phyloP scores from a whole-genome alignment of 1,140 invertebrate genomes.

The Scaptomyza montana region DNA sequence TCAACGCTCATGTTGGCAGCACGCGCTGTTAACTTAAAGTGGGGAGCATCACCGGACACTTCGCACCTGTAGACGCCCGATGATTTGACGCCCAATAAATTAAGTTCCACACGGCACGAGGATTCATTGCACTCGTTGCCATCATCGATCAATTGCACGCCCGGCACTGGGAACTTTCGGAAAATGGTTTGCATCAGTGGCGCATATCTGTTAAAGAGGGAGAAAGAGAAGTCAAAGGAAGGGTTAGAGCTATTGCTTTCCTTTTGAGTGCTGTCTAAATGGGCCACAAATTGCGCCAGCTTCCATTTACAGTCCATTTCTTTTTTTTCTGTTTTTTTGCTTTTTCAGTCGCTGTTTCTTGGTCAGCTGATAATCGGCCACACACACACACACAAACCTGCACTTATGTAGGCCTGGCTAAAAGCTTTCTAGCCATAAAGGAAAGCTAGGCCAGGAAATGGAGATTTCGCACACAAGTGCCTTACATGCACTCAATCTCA shows the following conservation, averaged over 20 bases:
- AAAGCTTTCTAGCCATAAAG: slow-evolving; percentile 77
- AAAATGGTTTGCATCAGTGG: slow-evolving; percentile 75
- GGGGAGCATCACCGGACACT: slow-evolving; percentile 87
- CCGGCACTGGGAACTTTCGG: slow-evolving; percentile 83
- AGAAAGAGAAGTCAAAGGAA: background rate
- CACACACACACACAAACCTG: background rate
- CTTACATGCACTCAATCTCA: slow-evolving; percentile 74
- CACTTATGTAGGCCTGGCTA: slow-evolving; percentile 52
- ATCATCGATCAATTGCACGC: slow-evolving; percentile 90
- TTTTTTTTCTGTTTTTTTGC: slow-evolving; percentile 22
- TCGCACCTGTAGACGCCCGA: slow-evolving; percentile 86
- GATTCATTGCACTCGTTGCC: slow-evolving; percentile 86
- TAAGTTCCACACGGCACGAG: slow-evolving; percentile 85
- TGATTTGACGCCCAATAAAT: slow-evolving; percentile 84
- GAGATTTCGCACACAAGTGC: slow-evolving; percentile 72
- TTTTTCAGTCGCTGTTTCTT: slow-evolving; percentile 1
- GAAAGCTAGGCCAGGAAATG: slow-evolving; percentile 71
- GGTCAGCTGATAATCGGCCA: slow-evolving; percentile 67
- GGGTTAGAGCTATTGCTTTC: slow-evolving; percentile 21
- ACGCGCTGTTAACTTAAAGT: slow-evolving; percentile 85
- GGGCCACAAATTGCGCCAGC: slow-evolving; percentile 65
- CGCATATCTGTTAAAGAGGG: slow-evolving; percentile 61
- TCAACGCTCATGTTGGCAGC: slow-evolving; percentile 86
- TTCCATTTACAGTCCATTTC: slow-evolving; percentile 36
- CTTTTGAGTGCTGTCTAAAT: slow-evolving; percentile 49